Evolutionary conservation across 1,140 invertebrate genomes (phyloP).

Genomic region (Drosophila triauraria): DNA sequence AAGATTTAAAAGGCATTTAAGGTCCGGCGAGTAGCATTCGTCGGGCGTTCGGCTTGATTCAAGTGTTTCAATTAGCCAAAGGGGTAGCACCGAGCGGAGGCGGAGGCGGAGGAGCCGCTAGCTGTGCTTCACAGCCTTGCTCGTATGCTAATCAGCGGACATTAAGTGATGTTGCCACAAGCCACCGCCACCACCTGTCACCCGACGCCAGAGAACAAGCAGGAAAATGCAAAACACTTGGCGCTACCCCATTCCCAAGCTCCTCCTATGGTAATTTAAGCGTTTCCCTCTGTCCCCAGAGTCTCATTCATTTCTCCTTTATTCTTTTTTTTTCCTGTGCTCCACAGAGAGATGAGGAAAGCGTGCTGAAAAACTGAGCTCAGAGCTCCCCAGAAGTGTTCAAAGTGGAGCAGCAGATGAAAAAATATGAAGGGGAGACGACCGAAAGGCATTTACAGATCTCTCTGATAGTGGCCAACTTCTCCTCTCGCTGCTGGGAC

Average conservation of each 20-base stretch:
- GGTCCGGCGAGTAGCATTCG: conserved; percentile 20
- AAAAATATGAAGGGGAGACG: conserved; percentile 15
- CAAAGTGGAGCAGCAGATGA: neutral
- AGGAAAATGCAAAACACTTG: conserved; percentile 46
- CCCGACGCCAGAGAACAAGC: conserved; percentile 23
- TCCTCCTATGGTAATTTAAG: conserved; percentile 67
- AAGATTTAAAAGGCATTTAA: conserved; percentile 52
- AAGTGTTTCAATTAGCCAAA: conserved; percentile 65
- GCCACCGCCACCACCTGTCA: conserved; percentile 55
- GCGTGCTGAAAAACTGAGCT: conserved; percentile 34
- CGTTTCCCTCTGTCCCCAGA: conserved; percentile 23
- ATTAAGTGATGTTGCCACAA: conserved; percentile 59
- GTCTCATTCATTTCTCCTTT: conserved; percentile 12
- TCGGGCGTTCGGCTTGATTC: conserved; percentile 11
- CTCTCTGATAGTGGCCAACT: conserved; percentile 19
- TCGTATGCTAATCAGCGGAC: conserved; percentile 73
- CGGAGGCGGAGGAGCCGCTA: neutral
- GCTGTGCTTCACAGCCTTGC: conserved; percentile 13
- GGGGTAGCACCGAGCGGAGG: neutral
- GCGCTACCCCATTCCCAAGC: conserved; percentile 9
- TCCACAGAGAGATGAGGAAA: conserved; percentile 31
- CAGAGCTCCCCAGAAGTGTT: conserved; percentile 39
- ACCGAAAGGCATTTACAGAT: conserved; percentile 14
- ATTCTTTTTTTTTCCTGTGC: neutral
- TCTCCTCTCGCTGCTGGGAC: neutral